Base-by-base conservation (phyloP, 2,888 invertebrate species). In the Psococerastis gibbosa region DNA sequence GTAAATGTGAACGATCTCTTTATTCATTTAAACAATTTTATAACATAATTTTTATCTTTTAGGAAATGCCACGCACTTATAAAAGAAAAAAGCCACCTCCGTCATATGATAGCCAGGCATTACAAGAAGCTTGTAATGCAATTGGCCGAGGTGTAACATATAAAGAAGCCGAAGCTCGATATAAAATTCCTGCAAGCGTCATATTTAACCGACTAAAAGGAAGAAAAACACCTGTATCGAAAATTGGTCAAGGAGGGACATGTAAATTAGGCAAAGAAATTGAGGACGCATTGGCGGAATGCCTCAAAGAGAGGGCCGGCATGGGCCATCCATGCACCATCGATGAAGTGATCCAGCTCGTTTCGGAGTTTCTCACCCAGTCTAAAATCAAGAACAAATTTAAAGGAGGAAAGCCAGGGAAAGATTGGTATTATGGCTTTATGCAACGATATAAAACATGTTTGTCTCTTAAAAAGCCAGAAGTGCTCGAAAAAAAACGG, bases 401-500 rank as follows among this genome's bases (percentile, higher is more conserved):
- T 46, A 47, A 45, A 31, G 47, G 50, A 43, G 47, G 44, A 31
- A 42, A 23, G 20, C 53, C 49, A 22, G 52, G 52, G 16, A 16
- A 45, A 16, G 52, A 31, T 11, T 31, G 9, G 9, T 31, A 31
- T n/a, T 11, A n/a, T 31, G n/a, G n/a, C 31, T 31, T 53, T 44
- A 47, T 52, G 46, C 35, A 46, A 13, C 41, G 51, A 2, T 42
- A 48, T 41, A 42, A 41, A 32, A 18, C 32, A 22, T n/a, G n/a
- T n/a, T 42, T 53, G 18, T 47, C 48, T 11, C 44, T 52, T 2
- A 50, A 51, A 43, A 53, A 50, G 46, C 49, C 53, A 18, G 51
- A 53, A 42, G 48, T 52, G 43, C 46, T 52, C 3, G 51, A 53
- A 32, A 53, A 51, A 35, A 32, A 33, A 23, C 45, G 51, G 41